Evolutionary conservation across 2,113 vertebrate genomes (phyloP).

Genomic region (Heterocephalus glaber): DNA sequence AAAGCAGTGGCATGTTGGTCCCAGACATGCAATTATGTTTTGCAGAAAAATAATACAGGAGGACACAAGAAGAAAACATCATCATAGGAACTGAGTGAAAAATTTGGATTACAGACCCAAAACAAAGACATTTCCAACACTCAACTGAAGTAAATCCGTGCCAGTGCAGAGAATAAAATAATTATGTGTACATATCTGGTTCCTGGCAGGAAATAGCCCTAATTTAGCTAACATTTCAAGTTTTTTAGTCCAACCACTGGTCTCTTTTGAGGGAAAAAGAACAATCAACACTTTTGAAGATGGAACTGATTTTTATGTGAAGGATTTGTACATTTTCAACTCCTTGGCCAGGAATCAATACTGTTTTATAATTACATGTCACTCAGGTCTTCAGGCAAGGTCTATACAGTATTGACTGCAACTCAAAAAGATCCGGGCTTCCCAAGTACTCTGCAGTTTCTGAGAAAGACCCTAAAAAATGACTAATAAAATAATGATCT

Average conservation of each 20-base stretch:
- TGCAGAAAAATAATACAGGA: conserved; percentile 54
- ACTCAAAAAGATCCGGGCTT: conserved; percentile 47
- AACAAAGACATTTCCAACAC: conserved; percentile 58
- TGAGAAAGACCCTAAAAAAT: conserved; percentile 74
- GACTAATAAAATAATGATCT: conserved; percentile 72
- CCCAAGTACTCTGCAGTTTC: conserved; percentile 49
- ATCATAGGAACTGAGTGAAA: conserved; percentile 20
- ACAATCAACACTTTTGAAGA: conserved; percentile 70
- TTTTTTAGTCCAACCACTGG: conserved; percentile 50
- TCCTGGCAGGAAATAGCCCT: conserved; percentile 50
- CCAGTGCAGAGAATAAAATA: conserved; percentile 2
- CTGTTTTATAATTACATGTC: conserved; percentile 72
- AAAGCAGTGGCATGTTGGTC: not conserved
- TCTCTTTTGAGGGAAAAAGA: conserved; percentile 64
- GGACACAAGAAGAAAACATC: not conserved
- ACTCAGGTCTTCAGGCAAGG: conserved; percentile 52
- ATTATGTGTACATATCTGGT: conserved; percentile 44
- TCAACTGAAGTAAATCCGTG: conserved; percentile 27
- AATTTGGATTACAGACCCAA: conserved; percentile 60
- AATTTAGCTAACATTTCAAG: conserved; percentile 52
- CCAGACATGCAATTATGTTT: conserved; percentile 37
- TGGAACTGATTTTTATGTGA: conserved; percentile 70
- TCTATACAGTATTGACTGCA: conserved; percentile 64
- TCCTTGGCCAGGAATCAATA: conserved; percentile 73
- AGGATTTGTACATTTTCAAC: conserved; percentile 64